Evolutionary conservation across 2,888 invertebrate species (phyloP).

Genomic region (Phaonia tiefii): DNA sequence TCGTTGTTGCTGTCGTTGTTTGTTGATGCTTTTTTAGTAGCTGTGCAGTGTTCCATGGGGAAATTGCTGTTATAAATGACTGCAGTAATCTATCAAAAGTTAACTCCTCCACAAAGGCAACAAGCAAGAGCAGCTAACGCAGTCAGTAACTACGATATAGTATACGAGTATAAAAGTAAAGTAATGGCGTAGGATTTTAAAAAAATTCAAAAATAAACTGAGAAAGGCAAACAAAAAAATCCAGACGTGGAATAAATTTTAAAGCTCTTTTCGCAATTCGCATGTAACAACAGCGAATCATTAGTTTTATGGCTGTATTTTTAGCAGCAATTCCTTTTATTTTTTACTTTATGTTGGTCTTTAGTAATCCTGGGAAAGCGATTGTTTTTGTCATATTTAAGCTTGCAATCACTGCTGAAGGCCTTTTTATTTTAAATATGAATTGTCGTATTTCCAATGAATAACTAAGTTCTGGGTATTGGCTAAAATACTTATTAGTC

Average conservation of each 20-base stretch:
- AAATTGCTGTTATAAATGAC: constrained; percentile 60
- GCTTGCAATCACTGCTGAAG: too few relatives aligned
- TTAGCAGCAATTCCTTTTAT: too few relatives aligned
- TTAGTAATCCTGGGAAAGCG: too few relatives aligned
- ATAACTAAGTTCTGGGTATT: too few relatives aligned
- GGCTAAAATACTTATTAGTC: too few relatives aligned
- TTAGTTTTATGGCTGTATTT: too few relatives aligned
- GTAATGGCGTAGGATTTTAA: constrained; percentile 14
- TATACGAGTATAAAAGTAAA: neutral
- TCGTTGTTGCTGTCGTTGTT: constrained; percentile 2
- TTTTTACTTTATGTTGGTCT: too few relatives aligned
- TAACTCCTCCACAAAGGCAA: constrained; percentile 28
- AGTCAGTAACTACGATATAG: neutral
- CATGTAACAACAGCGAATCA: too few relatives aligned
- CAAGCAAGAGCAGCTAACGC: neutral
- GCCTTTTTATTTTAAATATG: too few relatives aligned
- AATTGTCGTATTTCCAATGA: too few relatives aligned
- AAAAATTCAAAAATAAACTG: neutral
- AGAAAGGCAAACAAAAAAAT: neutral
- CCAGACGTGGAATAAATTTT: neutral
- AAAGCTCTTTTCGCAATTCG: constrained; percentile 11
- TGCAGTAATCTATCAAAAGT: constrained; percentile 58
- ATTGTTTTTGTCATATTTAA: too few relatives aligned
- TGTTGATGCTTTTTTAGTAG: neutral
- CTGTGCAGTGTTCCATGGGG: constrained; percentile 31